Percentiles rank a stretch among this genome's conserved stretches.
Evolutionary conservation across 2,113 vertebrate genomes (phyloP).

Genomic region (Vireo altiloquus): DNA sequence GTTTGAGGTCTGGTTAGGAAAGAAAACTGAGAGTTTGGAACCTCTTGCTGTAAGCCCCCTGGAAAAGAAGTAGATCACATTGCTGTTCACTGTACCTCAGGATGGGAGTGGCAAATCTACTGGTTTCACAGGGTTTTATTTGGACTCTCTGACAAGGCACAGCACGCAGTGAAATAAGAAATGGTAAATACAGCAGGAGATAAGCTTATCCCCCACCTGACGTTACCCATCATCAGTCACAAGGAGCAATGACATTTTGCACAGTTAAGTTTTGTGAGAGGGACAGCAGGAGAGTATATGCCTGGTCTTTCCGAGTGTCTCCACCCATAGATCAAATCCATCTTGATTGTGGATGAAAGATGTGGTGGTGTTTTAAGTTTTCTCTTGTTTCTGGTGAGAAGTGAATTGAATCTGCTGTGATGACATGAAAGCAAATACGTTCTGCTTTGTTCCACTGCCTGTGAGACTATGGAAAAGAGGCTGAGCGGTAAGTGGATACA

Average conservation of each 20-base stretch:
- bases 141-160: constrained; percentile 7
- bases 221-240: constrained; percentile 31
- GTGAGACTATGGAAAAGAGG: background rate
- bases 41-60: background rate
- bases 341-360: background rate
- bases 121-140: constrained; percentile 4
- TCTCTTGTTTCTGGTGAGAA: constrained; percentile 12
- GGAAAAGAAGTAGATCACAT: background rate
- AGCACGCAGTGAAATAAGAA: constrained; percentile 9
- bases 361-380: background rate
- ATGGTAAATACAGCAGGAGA: constrained; percentile 39
- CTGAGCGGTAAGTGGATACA: constrained; percentile 14
- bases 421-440: background rate
- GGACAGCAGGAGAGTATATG: background rate
- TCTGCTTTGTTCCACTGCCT: background rate
- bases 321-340: background rate
- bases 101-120: background rate
- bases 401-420: background rate
- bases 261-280: background rate
- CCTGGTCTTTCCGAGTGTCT: background rate
- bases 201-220: constrained; percentile 47
- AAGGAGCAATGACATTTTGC: constrained; percentile 48
- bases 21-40: background rate
- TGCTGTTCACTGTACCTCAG: background rate
- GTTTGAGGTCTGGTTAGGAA: background rate